Percentiles rank a stretch among this genome's conserved stretches.
Evolutionary conservation across 2,888 invertebrate species (phyloP).

Genomic region (Dryadula phaetusa): DNA sequence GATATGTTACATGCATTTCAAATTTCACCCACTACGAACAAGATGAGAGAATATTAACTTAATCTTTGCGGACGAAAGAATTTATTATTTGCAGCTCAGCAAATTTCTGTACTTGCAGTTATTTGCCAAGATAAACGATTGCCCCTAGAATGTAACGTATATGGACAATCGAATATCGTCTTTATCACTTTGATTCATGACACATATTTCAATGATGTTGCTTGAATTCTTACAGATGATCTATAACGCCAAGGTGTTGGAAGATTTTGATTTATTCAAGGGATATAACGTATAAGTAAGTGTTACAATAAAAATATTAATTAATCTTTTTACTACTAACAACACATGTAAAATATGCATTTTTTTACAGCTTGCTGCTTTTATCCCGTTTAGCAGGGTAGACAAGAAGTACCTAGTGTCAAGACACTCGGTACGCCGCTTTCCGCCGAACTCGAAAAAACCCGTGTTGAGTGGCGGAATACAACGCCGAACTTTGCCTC

Average conservation of each 20-base stretch:
- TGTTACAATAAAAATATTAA: neutral
- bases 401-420: no score
- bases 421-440: no score
- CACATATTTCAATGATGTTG: constrained; percentile 8
- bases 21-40: constrained; percentile 16
- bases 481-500: no score
- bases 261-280: constrained; percentile 24
- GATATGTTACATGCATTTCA: constrained; percentile 5
- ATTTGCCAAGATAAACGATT: constrained; percentile 42
- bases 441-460: no score
- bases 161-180: constrained; percentile 24
- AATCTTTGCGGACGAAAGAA: constrained; percentile 33
- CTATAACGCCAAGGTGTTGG: constrained; percentile 29
- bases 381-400: no score
- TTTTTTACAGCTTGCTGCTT: no score
- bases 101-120: constrained; percentile 42
- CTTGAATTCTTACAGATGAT: constrained; percentile 29
- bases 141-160: constrained; percentile 29
- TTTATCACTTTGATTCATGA: constrained; percentile 12
- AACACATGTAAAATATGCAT: neutral
- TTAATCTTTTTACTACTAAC: no score
- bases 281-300: neutral
- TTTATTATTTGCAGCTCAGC: constrained; percentile 36
- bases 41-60: constrained; percentile 32
- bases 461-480: no score